These are phyloP conservation scores for Luehdorfia chinensis DNA, from an alignment of 1,140 invertebrate species.

Conservation along the genomic window DNA sequence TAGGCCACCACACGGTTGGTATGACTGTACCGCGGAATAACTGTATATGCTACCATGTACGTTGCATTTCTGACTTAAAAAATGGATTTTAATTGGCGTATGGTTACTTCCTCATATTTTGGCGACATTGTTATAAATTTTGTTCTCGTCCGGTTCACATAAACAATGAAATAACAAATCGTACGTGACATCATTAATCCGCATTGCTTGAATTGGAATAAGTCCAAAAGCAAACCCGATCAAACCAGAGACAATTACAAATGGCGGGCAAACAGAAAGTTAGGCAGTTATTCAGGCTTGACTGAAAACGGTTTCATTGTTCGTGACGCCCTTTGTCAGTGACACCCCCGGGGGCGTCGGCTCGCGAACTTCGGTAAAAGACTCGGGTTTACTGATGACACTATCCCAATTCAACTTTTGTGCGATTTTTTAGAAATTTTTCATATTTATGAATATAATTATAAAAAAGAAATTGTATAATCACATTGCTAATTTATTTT, in stretches of 20 bases:
- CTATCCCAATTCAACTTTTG: background rate
- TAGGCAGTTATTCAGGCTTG: conserved; percentile 16
- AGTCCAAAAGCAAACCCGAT: conserved; percentile 16
- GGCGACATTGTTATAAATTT: no score
- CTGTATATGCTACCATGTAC: no score
- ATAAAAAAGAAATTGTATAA: no score
- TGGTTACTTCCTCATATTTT: no score
- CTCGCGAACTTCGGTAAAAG: conserved; percentile 5
- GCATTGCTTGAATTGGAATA: conserved; percentile 5
- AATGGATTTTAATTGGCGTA: no score
- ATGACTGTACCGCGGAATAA: no score
- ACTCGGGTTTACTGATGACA: conserved; percentile 1
- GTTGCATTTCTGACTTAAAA: no score
- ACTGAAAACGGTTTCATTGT: conserved; percentile 8
- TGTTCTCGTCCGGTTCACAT: no score
- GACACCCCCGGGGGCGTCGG: background rate
- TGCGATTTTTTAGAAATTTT: background rate
- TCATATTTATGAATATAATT: no score
- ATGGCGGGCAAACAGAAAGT: conserved; percentile 16
- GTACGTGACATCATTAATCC: conserved; percentile 3
- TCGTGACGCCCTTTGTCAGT: conserved; percentile 6
- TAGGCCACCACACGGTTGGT: no score
- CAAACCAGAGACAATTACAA: conserved; percentile 14
- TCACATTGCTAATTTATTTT: no score
- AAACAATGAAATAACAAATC: no score